Conservation (phyloP, 2,797 vertebrate species). For the Rallus crepitans region DNA sequence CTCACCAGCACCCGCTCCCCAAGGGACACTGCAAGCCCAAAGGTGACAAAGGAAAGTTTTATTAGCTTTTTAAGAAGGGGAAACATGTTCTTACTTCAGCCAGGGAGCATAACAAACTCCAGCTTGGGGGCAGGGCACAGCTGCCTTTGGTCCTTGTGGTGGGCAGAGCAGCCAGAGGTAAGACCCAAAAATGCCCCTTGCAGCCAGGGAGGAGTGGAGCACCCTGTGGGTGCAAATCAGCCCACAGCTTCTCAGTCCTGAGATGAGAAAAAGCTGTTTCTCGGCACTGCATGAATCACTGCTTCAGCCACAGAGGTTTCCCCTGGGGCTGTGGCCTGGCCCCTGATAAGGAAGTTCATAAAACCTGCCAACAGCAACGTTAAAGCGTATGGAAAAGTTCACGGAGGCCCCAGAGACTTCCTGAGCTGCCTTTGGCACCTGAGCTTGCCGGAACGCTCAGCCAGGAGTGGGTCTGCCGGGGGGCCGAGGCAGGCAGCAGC, state of each 20-base stretch:
- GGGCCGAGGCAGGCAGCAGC: accelerated
- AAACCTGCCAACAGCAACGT: not conserved
- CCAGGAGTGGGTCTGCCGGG: accelerated
- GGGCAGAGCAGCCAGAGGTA: not conserved
- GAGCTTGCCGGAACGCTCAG: not conserved
- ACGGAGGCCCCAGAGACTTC: not conserved
- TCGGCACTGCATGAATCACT: not conserved
- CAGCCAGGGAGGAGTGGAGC: not conserved
- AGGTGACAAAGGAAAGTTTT: not conserved
- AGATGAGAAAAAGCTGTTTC: not conserved
- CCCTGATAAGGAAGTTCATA: not conserved
- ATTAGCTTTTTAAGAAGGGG: not conserved
- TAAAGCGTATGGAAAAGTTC: not conserved
- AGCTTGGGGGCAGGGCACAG: not conserved
- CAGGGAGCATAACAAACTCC: not conserved
- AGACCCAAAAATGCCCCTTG: not conserved
- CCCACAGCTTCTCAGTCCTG: not conserved
- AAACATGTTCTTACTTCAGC: not conserved
- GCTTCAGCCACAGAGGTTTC: not conserved
- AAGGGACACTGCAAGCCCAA: not conserved
- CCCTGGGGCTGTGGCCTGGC: not conserved
- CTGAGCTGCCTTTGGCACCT: not conserved
- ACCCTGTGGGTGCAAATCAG: not conserved
- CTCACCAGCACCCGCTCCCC: not conserved
- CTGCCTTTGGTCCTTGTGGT: not conserved